Base-by-base conservation (phyloP, 1,140 invertebrate species). In the Leptonema lineaticorne region DNA sequence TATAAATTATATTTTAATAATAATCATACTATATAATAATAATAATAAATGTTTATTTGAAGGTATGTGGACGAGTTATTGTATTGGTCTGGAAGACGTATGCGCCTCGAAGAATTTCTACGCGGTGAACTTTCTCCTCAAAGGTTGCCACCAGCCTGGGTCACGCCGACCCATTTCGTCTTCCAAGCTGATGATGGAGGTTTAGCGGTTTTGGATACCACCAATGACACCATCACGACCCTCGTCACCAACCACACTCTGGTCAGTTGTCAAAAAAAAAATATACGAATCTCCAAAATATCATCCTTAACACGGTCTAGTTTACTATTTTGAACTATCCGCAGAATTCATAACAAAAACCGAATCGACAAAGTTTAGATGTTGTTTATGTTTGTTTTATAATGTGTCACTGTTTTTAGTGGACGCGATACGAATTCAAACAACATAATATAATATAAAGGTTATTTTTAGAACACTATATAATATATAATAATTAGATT, bases 211-310 rank as follows among this genome's bases (percentile, higher is more conserved):
- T 84, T 92, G 71, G 86, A 92, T 78, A 90, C 89, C 69, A 85
- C 86, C 75, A 87, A 88, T 76, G 90, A 92, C 78, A 86, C 87
- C 62, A 84, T 92, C 75, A 84, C 88, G 57, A 85, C 89, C 45
- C 84, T 93, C 74, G 91, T 92, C 75, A 91, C 90, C 64, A 93
- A 93, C 83, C 90, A 92, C 76, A 92, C 91, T 67, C 84, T 93
- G 78, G 90, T 91, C 77, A 87, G 88, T 68, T 16, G 18, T 18
- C 16, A 53, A 59, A 33, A n/a, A n/a, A n/a, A n/a, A n/a, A n/a
- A n/a, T n/a, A n/a, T n/a, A n/a, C n/a, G n/a, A n/a, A n/a, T n/a
- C n/a, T n/a, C n/a, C n/a, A n/a, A n/a, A n/a, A n/a, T n/a, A n/a
- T n/a, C n/a, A n/a, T n/a, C n/a, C n/a, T n/a, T n/a, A n/a, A n/a